These are phyloP conservation scores for Ptilorrhoa leucosticta DNA, from an alignment of 2,113 vertebrate genomes.

Conservation along the genomic window DNA sequence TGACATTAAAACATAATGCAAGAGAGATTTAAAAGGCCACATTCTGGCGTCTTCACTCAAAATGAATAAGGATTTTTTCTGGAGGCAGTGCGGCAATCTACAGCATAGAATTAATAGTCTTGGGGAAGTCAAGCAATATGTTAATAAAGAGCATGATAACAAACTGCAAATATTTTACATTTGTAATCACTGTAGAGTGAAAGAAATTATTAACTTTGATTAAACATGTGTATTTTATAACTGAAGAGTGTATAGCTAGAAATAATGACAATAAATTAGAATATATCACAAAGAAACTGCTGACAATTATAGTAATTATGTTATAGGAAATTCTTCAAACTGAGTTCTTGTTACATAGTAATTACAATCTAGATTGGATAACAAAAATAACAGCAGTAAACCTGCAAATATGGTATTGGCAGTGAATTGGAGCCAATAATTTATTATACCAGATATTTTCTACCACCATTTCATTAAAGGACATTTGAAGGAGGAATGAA, in stretches of 20 bases:
- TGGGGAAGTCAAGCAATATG: background rate
- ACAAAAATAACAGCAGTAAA: background rate
- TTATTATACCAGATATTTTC: background rate
- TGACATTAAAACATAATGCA: background rate
- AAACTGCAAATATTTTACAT: background rate
- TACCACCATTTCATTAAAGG: background rate
- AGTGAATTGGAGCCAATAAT: background rate
- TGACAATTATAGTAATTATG: background rate
- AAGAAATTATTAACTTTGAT: constrained; percentile 23
- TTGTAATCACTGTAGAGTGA: background rate
- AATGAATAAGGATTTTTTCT: background rate
- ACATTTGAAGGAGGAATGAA: background rate
- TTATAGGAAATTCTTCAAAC: background rate
- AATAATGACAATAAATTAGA: constrained; percentile 2
- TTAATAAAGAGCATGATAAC: background rate
- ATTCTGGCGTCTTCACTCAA: background rate
- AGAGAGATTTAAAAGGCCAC: background rate
- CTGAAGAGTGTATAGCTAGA: background rate
- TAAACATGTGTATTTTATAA: background rate
- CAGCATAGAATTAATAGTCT: background rate
- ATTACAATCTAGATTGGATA: background rate
- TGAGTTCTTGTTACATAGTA: background rate
- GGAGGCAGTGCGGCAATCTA: background rate
- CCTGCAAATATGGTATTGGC: background rate
- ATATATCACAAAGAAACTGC: background rate